Percentiles rank a stretch among this genome's conserved stretches.
Evolutionary conservation across 2,113 vertebrate genomes (phyloP).

Genomic region (Antechinus flavipes): DNA sequence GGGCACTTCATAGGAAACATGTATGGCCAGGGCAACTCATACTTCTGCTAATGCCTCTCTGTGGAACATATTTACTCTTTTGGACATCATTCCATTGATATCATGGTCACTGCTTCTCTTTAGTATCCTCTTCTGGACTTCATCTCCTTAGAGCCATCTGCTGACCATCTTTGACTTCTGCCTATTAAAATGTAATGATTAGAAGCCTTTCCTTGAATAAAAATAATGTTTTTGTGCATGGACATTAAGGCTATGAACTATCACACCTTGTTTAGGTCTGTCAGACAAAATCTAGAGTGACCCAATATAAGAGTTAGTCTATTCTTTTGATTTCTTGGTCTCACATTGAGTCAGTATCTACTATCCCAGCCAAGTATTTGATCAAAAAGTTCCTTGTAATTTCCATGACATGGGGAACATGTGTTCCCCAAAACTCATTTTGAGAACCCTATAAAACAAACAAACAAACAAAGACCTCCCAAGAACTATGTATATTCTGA

Average conservation of each 20-base stretch:
- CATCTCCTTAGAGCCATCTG: not conserved
- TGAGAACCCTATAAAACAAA: not conserved
- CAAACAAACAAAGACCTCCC: not conserved
- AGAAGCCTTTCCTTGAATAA: not conserved
- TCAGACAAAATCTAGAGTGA: not conserved
- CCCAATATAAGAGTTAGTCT: not conserved
- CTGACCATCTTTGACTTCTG: not conserved
- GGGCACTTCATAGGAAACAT: not conserved
- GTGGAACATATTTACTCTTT: not conserved
- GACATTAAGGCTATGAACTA: not conserved
- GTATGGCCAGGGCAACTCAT: not conserved
- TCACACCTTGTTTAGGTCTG: not conserved
- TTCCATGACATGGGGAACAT: not conserved
- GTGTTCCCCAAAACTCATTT: not conserved
- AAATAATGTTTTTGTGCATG: not conserved
- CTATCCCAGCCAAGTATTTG: not conserved
- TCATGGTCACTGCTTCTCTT: not conserved
- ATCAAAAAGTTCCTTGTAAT: not conserved
- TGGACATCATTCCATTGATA: not conserved
- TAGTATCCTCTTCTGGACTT: not conserved
- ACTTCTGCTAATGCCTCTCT: not conserved
- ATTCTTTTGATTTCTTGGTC: not conserved
- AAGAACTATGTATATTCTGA: not conserved
- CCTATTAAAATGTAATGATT: not conserved
- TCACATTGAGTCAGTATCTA: not conserved